A percentile compares a stretch with the other conserved stretches of the same genome.
Conservation (phyloP, 2,888 invertebrate species). For the Eudasyphora cyanicolor region DNA sequence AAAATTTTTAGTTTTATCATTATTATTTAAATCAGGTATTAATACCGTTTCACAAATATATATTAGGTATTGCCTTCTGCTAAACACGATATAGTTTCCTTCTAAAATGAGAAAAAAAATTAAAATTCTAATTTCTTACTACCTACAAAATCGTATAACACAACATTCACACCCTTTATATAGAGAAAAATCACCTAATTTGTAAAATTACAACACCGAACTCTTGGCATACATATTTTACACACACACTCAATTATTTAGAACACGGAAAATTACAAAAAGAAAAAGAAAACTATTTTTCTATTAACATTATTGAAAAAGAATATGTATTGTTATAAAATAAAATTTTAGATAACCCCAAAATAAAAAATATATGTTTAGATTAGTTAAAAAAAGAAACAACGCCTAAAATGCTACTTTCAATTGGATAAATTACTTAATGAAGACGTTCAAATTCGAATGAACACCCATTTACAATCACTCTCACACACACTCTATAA, state of each 20-base stretch:
- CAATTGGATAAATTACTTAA: slow-evolving; percentile 33
- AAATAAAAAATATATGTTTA: neutral
- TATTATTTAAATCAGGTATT: too few relatives aligned
- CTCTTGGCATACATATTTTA: slow-evolving; percentile 43
- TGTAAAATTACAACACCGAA: slow-evolving; percentile 29
- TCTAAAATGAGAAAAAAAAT: too few relatives aligned
- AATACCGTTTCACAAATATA: too few relatives aligned
- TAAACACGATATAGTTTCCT: too few relatives aligned
- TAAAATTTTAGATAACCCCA: neutral
- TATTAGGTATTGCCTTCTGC: too few relatives aligned
- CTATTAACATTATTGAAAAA: slow-evolving; percentile 39
- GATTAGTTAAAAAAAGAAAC: slow-evolving; percentile 40
- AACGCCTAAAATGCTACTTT: slow-evolving; percentile 29
- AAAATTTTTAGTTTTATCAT: too few relatives aligned
- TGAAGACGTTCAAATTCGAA: neutral
- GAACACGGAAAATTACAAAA: neutral
- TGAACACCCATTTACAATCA: neutral
- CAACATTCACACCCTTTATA: neutral
- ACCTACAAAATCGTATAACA: too few relatives aligned
- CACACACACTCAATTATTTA: neutral
- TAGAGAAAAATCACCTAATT: neutral
- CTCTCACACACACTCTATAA: neutral
- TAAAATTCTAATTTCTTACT: too few relatives aligned
- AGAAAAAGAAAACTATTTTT: slow-evolving; percentile 46
- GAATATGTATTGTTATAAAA: slow-evolving; percentile 1